Base-by-base conservation (phyloP, 2,113 vertebrate species). In the Mobula hypostoma region DNA sequence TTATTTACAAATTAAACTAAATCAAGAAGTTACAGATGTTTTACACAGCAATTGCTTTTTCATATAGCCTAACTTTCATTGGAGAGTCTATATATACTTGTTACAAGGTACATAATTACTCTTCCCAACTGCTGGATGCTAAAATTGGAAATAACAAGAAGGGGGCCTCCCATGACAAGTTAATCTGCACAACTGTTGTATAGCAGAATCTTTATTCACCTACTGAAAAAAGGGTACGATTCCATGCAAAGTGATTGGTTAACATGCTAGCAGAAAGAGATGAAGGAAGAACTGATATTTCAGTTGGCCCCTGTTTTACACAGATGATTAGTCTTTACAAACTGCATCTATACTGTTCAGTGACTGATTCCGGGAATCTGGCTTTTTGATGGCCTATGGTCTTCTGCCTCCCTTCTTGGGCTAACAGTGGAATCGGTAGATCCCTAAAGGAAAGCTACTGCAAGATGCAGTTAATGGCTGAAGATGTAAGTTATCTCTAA, bases 101-200 rank as follows among this genome's bases (percentile, higher is more conserved):
- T 79, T 61, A 90, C 58, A 66, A 29, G n/a, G 5, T 90, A 32
- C n/a, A 15, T 90, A 66, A 90, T 66, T 68, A 90, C 85, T 5
- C 29, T 21, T 14, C 15, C 85, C 85, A 66, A 63, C 61, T 66
- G 29, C 83, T 66, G 15, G 61, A 66, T 66, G 85, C 85, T 32
- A 90, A n/a, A 90, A 63, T 90, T 90, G 15, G 85, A 15, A 90
- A 61, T 87, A 14, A 56, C 56, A 87, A n/a, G 85, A 63, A 66
- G 85, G 66, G 14, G 15, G 85, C 61, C 48, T 90, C 85, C 85
- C 85, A 90, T 24, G 61, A 90, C 85, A 90, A 90, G 66, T 90
- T 68, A 66, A n/a, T 68, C 29, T 90, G 61, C 15, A 32, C 85
- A 32, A 90, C 85, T 63, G 63, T 19, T 19, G 85, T 32, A 66